Evolutionary conservation across 1,140 invertebrate species (phyloP), one percentile per base, ranked within the genome.

Genomic region (Eulimnadia texana): DNA sequence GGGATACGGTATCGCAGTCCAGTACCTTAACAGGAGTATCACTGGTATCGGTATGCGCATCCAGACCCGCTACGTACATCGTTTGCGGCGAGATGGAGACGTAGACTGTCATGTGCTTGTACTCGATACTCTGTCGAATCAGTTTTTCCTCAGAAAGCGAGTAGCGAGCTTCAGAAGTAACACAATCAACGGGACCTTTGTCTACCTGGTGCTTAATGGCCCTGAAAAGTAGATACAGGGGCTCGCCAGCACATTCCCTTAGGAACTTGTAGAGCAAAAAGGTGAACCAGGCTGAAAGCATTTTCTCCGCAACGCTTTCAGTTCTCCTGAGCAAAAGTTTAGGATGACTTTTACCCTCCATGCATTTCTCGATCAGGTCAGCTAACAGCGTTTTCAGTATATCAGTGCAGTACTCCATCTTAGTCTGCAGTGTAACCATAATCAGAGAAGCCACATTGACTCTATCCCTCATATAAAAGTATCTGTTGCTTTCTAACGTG

Each of bases 181-280:
- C 88, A n/a, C 88, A 86, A 78, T 99, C 96, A 27, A 99, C 93
- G 33, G 96, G 96, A 52, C 96, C 96, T 77, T 99, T 99, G 75
- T 99, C 94, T 54, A 98, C 94, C 78, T 99, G 96, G 69, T 98
- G 93, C 77, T 99, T 99, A 72, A 99, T 96, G 60, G 95, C 94
- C 74, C 93, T 85, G 77, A 96, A 99, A 61, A 99, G 79, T 80
- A 98, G 87, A 75, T 96, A 99, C 22, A 99, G 77, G 49, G 93
- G 93, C 70, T 97, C 92, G 28, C 96, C 96, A 29, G 95, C 94
- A 74, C 91, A 93, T 72, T 97, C 93, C 69, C 92, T 82, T 66
- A 96, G 78, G 75, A 98, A 98, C 79, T 96, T 95, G 74, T 98
- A 98, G 66, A 99, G 77, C 54, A 98, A 80, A 72, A 99, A 96